phyloP scores from a whole-genome alignment of 2,888 invertebrate species.

The Incurvaria masculella region DNA sequence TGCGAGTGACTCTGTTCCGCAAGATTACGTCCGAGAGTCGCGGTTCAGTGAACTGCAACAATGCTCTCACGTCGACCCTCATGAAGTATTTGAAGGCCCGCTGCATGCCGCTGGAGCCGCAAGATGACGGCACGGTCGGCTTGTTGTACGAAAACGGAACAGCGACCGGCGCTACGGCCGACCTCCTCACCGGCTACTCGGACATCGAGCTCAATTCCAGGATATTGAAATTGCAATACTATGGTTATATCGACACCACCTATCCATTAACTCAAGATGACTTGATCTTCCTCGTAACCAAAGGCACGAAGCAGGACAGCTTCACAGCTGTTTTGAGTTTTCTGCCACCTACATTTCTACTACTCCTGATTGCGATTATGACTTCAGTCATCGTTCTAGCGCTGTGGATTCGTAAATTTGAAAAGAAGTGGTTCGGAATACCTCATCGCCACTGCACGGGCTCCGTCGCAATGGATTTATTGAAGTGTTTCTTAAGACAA shows the following conservation, averaged over 20 bases:
- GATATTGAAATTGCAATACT: constrained; percentile 48
- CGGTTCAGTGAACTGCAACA: constrained; percentile 31
- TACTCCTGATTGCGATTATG: constrained; percentile 28
- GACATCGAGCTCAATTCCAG: constrained; percentile 54
- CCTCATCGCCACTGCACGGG: constrained; percentile 24
- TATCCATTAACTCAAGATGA: constrained; percentile 52
- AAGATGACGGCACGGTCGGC: constrained; percentile 42
- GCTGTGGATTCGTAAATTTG: constrained; percentile 27
- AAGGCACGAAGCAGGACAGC: constrained; percentile 43
- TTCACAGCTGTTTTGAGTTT: constrained; percentile 40
- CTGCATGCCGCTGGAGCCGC: constrained; percentile 32
- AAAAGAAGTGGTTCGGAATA: constrained; percentile 27
- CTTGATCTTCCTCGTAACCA: constrained; percentile 54
- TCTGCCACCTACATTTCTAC: constrained; percentile 31
- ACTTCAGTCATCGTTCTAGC: constrained; percentile 26
- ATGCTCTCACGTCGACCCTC: constrained; percentile 30
- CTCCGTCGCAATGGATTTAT: constrained; percentile 29
- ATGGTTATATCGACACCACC: constrained; percentile 49
- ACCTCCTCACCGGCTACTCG: constrained; percentile 45
- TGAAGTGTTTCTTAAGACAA: constrained; percentile 44
- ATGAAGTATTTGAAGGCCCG: constrained; percentile 37
- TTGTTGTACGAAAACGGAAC: constrained; percentile 40
- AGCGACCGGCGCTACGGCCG: constrained; percentile 43
- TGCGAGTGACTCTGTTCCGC: constrained; percentile 37
- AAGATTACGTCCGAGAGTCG: constrained; percentile 31